Percentiles rank a stretch among this genome's conserved stretches.
These are phyloP conservation scores for Malurus elegans DNA, from an alignment of 2,113 vertebrate species.

Conservation along the genomic window DNA sequence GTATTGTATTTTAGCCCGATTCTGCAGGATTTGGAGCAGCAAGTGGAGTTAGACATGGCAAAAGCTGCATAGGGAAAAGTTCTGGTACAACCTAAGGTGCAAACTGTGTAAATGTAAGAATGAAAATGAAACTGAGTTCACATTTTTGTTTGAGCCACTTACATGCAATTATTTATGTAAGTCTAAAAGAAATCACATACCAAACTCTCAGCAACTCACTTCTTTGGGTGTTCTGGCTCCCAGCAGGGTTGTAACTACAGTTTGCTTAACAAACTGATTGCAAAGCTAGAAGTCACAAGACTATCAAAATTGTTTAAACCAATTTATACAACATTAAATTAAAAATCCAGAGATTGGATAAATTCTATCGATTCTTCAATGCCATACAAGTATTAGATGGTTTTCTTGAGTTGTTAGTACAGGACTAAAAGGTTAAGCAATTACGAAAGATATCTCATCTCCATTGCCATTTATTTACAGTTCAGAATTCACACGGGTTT, in stretches of 20 bases:
- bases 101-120: not conserved
- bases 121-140: not conserved
- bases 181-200: not conserved
- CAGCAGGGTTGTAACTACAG: not conserved
- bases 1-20: not conserved
- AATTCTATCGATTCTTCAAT: constrained; percentile 35
- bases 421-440: not conserved
- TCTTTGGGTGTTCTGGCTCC: not conserved
- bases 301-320: constrained; percentile 31
- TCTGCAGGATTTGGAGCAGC: not conserved
- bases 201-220: not conserved
- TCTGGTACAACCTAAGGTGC: not conserved
- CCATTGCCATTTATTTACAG: constrained; percentile 33
- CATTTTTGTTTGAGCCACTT: not conserved
- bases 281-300: not conserved
- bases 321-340: constrained; percentile 53
- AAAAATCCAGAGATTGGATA: constrained; percentile 60
- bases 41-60: not conserved
- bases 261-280: not conserved
- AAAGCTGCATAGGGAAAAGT: not conserved
- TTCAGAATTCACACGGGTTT: not conserved
- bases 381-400: constrained; percentile 56
- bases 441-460: not conserved
- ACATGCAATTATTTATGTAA: not conserved
- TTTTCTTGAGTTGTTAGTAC: not conserved